Conservation (phyloP, 2,113 vertebrate species). For the Petrocephalus microphthalmus region DNA sequence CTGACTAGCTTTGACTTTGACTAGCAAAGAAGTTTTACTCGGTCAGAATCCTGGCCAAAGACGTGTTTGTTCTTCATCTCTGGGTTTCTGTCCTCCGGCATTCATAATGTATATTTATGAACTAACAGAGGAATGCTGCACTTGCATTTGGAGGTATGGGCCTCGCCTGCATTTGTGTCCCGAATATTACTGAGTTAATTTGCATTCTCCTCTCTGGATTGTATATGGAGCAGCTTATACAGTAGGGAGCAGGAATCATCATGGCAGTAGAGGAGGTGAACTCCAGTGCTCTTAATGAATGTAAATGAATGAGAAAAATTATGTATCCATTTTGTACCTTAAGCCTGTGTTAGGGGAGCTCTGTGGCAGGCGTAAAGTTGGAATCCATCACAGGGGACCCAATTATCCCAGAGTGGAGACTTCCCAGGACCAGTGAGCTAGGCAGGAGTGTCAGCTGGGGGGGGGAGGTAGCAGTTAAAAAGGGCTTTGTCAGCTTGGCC, state of each 20-base stretch:
- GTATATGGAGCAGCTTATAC: not conserved
- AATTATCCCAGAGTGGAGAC: constrained; percentile 19
- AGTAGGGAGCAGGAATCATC: not conserved
- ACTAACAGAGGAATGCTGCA: not conserved
- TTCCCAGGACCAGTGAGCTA: not conserved
- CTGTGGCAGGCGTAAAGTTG: constrained; percentile 3
- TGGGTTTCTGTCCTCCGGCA: not conserved
- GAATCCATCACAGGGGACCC: constrained; percentile 19
- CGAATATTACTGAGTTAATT: not conserved
- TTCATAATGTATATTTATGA: not conserved
- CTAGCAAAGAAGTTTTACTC: not conserved
- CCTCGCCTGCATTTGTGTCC: not conserved
- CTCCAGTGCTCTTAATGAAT: not conserved
- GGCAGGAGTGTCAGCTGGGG: not conserved
- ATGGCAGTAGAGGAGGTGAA: not conserved
- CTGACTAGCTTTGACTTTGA: not conserved
- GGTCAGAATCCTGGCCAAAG: not conserved
- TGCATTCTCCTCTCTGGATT: not conserved
- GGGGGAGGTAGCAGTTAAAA: constrained; percentile 15
- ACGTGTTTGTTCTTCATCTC: not conserved
- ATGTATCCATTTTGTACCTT: constrained; percentile 12
- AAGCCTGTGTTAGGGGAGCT: not conserved
- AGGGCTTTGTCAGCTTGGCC: not conserved
- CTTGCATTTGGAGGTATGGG: not conserved
- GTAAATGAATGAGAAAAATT: constrained; percentile 10